Base-by-base conservation (phyloP, 1,140 invertebrate species). In the Contarinia nasturtii region DNA sequence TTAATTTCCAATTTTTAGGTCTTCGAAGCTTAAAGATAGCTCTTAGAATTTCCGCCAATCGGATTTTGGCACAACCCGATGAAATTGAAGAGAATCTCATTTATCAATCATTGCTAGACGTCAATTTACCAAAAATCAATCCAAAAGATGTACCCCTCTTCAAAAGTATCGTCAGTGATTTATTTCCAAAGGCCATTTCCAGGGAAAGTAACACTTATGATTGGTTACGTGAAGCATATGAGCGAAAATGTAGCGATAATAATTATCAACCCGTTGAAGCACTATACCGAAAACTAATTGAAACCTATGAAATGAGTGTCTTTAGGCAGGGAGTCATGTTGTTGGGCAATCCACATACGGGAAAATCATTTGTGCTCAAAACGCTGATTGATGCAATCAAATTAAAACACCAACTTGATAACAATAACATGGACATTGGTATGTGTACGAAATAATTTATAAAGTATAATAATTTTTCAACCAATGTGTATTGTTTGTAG, bases 81-180 rank as follows among this genome's bases (percentile, higher is more conserved):
- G 84, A 90, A 63, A 67, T 80, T 54, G 82, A 86, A 65, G 76
- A 82, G 52, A 74, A 77, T 50, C 59, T 92, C 40, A 57, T 93
- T 34, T 65, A 93, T 21, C 69, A 86, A 33, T 88, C 88, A 1
- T 81, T 96, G 46, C 77, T 87, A 20, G 89, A 94, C 66, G 87
- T 95, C 0, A 95, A 94, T 70, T 67, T 93, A 36, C 86, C 91
- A 0, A 95, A 95, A 62, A 94, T 96, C 69, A 67, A 93, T 37
- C 79, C 79, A 3, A 77, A 80, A 57, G 90, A 96, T 63, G 74
- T 94, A 22, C 85, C 86, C 1, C 67, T 96, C 4, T 96, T 94
- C 53, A 70, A 89, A 58, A 88, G 86, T 14, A 94, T 95, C 42
- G 86, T 93, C 46, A 82, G 81, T 5, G 90, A 94, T 67, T 70